These are phyloP conservation scores for Sinopyrophorus schimmeli DNA, from an alignment of 2,888 invertebrate species.

Conservation along the genomic window DNA sequence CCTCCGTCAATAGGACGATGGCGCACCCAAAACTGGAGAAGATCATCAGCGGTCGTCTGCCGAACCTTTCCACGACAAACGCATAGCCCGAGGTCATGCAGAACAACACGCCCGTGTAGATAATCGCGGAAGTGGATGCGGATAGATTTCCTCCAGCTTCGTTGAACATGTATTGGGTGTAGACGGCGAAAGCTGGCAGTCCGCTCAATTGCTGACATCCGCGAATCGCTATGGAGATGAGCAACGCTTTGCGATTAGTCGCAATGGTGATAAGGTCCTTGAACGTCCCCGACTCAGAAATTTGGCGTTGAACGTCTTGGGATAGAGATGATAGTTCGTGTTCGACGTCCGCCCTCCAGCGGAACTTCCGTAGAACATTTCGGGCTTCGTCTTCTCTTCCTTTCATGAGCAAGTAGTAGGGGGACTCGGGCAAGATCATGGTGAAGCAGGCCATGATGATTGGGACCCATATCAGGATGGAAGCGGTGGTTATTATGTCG, in stretches of 20 bases:
- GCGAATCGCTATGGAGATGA: conserved; percentile 42
- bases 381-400: conserved; percentile 40
- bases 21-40: conserved; percentile 38
- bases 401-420: conserved; percentile 44
- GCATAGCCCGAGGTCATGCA: conserved; percentile 33
- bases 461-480: conserved; percentile 62
- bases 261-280: conserved; percentile 41
- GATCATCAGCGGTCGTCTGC: conserved; percentile 40
- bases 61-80: conserved; percentile 39
- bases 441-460: conserved; percentile 61
- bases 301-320: conserved; percentile 44
- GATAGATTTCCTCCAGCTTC: conserved; percentile 43
- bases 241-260: conserved; percentile 43
- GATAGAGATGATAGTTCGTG: conserved; percentile 39
- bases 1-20: conserved; percentile 31
- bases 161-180: conserved; percentile 44
- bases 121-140: conserved; percentile 43
- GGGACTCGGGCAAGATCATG: conserved; percentile 64
- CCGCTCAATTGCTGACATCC: conserved; percentile 44
- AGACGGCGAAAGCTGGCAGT: conserved; percentile 39
- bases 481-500: conserved; percentile 58
- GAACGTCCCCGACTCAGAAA: conserved; percentile 46
- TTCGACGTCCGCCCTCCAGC: conserved; percentile 40
- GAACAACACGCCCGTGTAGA: conserved; percentile 38
- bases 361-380: conserved; percentile 38